Evolutionary conservation across 2,797 vertebrate species (phyloP).

Genomic region (Carduelis carduelis): DNA sequence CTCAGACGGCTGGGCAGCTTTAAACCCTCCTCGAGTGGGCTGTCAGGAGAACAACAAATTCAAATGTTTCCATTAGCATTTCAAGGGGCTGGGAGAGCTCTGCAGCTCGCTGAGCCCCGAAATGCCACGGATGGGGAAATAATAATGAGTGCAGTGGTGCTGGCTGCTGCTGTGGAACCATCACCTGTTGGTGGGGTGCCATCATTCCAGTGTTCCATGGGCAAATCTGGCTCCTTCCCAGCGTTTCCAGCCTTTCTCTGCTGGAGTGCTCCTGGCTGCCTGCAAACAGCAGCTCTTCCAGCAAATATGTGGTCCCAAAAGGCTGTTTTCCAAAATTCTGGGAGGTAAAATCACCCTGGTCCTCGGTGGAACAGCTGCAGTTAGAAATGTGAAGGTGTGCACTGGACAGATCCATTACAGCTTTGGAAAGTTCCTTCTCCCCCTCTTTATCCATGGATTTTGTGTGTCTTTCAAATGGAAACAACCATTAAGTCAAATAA

Average conservation of each 20-base stretch:
- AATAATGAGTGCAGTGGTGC: neutral
- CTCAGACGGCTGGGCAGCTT: constrained; percentile 63
- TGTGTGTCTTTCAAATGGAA: neutral
- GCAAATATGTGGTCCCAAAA: neutral
- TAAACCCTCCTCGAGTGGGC: constrained; percentile 51
- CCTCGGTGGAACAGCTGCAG: neutral
- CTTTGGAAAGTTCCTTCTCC: neutral
- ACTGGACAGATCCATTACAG: neutral
- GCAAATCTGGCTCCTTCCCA: neutral
- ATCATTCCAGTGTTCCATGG: neutral
- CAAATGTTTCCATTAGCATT: constrained; percentile 48
- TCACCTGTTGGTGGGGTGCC: constrained; percentile 15
- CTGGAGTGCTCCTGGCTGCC: neutral
- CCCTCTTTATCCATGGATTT: neutral
- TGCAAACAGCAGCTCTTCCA: neutral
- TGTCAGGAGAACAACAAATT: constrained; percentile 55
- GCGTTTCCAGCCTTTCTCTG: neutral
- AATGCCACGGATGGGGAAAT: constrained; percentile 48
- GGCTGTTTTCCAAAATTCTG: neutral
- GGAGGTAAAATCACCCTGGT: neutral
- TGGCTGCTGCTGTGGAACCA: neutral
- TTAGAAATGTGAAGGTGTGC: neutral
- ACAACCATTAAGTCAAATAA: neutral
- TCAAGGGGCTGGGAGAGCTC: constrained; percentile 8
- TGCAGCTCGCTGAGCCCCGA: neutral